Conservation (phyloP, 2,113 vertebrate genomes). For the Pao palembangensis region DNA sequence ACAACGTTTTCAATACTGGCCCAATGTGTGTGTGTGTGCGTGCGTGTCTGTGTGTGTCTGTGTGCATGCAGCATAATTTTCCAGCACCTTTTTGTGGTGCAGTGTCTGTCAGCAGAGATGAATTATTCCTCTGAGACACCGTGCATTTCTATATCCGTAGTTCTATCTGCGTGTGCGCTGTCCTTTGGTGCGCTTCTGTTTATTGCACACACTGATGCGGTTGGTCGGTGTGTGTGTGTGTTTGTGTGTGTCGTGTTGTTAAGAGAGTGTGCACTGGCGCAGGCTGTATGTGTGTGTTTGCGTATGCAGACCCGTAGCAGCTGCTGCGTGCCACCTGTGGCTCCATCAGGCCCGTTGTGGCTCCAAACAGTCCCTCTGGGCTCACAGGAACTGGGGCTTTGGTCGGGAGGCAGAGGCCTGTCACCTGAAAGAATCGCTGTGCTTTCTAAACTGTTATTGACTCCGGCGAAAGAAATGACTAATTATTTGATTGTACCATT, state of each 20-base stretch:
- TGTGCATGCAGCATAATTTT: slow-evolving; percentile 1
- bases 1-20: slow-evolving; percentile 35
- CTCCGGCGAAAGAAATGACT: slow-evolving; percentile 28
- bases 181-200: not conserved
- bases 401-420: slow-evolving; percentile 20
- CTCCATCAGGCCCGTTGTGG: slow-evolving; percentile 54
- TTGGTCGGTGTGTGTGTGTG: not conserved
- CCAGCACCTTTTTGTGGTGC: slow-evolving; percentile 13
- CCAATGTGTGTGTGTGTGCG: slow-evolving; percentile 18
- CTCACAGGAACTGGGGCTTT: slow-evolving; percentile 31
- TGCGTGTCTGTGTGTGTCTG: slow-evolving; percentile 8
- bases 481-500: slow-evolving; percentile 5
- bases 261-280: slow-evolving; percentile 43
- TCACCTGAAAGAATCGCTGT: slow-evolving; percentile 18
- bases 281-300: slow-evolving; percentile 50
- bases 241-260: slow-evolving; percentile 12
- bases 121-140: slow-evolving; percentile 1
- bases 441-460: slow-evolving; percentile 15
- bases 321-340: slow-evolving; percentile 72
- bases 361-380: slow-evolving; percentile 59
- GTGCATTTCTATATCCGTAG: too few relatives aligned
- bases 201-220: slow-evolving; percentile 10
- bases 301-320: slow-evolving; percentile 54
- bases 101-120: slow-evolving; percentile 15
- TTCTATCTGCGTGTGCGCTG: slow-evolving; percentile 2